Base-by-base conservation (phyloP, 2,888 invertebrate genomes). In the Imbricaverruca yamaguchii region DNA sequence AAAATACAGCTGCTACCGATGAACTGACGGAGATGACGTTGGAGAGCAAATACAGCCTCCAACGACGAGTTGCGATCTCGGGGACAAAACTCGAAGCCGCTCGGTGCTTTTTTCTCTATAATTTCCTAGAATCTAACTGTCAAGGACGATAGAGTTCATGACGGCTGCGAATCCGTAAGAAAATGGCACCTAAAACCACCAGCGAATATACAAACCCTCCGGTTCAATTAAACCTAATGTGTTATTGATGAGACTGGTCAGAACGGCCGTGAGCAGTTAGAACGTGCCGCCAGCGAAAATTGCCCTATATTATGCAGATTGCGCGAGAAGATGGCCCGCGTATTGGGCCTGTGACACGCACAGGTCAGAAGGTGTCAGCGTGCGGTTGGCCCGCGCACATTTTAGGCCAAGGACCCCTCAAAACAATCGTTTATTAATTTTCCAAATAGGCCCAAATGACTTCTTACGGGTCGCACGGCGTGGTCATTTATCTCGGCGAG, bases 401-500 rank as follows among this genome's bases (percentile, higher is more conserved):
- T 67, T 67, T 67, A 67, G 67, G 67, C 67, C 67, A 25, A 67
- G 25, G 67, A 67, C 67, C 67, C 67, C 67, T 67, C 67, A 67
- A 67, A 67, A 67, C 67, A 67, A 67, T 67, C 67, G 67, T 67
- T 67, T 67, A 67, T 67, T 67, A 67, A 67, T 67, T 67, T 67
- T 67, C 67, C 67, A 67, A 67, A 67, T 67, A 25, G 67, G 13
- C 67, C 67, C 13, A 67, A 67, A 67, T 67, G 67, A 67, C 67
- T 67, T 67, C 67, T 67, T 67, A 67, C 67, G 9, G 67, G 67
- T 25, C 4, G 25, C 23, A 25, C n/a, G 13, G 67, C 67, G 18
- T 8, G 67, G 67, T 25, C 67, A n/a, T 67, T 67, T 67, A 67
- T 67, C 67, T 67, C 67, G 12, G 12, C n/a, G 67, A n/a, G 67